These are phyloP conservation scores for Crossaster papposus DNA, from an alignment of 53 echinoderm and acorn worm species.

Conservation along the genomic window DNA sequence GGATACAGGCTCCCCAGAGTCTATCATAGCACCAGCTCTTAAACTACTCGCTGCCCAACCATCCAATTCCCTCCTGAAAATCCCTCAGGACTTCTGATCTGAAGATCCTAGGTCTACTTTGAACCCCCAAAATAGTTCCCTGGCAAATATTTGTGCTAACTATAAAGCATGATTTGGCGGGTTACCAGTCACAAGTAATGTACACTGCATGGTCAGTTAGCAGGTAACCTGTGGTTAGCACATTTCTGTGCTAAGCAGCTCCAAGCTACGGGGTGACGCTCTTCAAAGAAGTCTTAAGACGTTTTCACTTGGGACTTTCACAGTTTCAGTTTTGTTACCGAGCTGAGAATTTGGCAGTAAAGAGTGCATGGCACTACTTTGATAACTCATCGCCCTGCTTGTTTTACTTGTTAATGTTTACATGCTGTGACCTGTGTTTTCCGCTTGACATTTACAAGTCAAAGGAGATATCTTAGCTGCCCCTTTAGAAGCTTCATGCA, in stretches of 20 bases:
- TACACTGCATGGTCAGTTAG: no score
- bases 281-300: not conserved
- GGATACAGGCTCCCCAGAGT: slow-evolving; percentile 42
- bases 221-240: no score
- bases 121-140: no score
- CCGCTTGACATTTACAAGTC: not conserved
- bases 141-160: no score
- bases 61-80: not conserved
- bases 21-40: slow-evolving; percentile 38
- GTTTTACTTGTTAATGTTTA: no score
- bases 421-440: no score
- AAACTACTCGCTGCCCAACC: not conserved
- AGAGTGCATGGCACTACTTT: not conserved
- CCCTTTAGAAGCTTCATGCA: not conserved
- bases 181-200: no score
- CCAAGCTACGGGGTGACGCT: not conserved
- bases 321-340: not conserved
- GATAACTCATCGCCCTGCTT: no score
- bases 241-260: no score
- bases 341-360: not conserved
- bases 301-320: not conserved
- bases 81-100: slow-evolving; percentile 3
- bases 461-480: not conserved
- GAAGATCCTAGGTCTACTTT: not conserved
- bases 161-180: no score